A percentile compares a stretch with the other conserved stretches of the same genome.
Evolutionary conservation across 2,888 invertebrate species (phyloP).

Genomic region (Oligia strigilis): DNA sequence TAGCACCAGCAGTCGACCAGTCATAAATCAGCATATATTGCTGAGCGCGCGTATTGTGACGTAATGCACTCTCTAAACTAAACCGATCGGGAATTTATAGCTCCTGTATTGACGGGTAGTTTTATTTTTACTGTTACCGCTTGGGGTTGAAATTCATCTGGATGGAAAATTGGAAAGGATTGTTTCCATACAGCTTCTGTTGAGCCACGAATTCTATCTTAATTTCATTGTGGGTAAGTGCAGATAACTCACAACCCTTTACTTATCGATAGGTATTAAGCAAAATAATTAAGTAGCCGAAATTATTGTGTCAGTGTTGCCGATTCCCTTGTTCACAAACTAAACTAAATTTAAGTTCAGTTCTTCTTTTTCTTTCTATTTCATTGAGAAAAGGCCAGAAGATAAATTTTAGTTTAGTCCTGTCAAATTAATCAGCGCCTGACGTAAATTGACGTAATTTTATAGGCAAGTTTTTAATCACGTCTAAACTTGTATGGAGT

Average conservation of each 20-base stretch:
- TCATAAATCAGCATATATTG: slow-evolving; percentile 57
- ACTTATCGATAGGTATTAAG: no score
- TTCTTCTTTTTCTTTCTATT: no score
- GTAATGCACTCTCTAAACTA: slow-evolving; percentile 46
- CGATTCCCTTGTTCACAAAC: no score
- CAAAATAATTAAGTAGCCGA: no score
- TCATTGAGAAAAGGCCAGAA: no score
- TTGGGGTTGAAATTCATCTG: slow-evolving; percentile 22
- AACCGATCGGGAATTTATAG: slow-evolving; percentile 56
- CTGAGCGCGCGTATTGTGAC: slow-evolving; percentile 43
- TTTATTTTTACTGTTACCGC: slow-evolving; percentile 33
- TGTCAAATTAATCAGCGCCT: no score
- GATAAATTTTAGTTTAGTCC: no score
- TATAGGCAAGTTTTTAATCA: no score
- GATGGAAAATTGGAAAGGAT: not conserved
- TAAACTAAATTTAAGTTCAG: no score
- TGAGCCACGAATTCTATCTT: not conserved
- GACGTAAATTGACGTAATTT: no score
- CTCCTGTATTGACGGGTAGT: slow-evolving; percentile 26
- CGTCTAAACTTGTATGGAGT: no score
- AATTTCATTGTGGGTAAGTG: not conserved
- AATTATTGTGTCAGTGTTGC: not conserved
- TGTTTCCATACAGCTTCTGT: not conserved
- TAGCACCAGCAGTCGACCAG: slow-evolving; percentile 29
- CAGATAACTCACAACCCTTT: no score